Base-by-base conservation (phyloP, 2,888 invertebrate genomes). In the Drosophila koepferae region DNA sequence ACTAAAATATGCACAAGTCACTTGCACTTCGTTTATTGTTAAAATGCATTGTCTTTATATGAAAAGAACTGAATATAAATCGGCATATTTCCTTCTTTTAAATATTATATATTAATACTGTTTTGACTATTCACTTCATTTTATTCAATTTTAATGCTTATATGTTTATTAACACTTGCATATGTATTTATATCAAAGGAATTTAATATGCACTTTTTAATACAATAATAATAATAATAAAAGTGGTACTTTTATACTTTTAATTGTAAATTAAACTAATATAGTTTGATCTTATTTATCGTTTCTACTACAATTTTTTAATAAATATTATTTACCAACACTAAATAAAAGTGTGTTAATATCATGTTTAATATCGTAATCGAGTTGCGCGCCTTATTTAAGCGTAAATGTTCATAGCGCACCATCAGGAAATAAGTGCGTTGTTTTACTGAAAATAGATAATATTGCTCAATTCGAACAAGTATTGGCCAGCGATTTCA, bases 381-480 rank as follows among this genome's bases (percentile, higher is more conserved):
- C 46, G 28, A 51, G 41, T 41, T n/a, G 6, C n/a, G n/a, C 41
- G 41, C n/a, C 8, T 36, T 12, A 36, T 36, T 9, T 36, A 36
- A 12, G 4, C 36, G 12, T 36, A 10, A 12, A 36, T 36, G 12
- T 12, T 36, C 10, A 36, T 10, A n/a, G 36, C 36, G 9, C 36
- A 36, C 12, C 7, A 82, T 84, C 82, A 86, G 85, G 43, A 60
- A 60, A 28, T 86, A 84, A 40, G 14, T 72, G 1, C 18, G 38
- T 0, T 54, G 5, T 3, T 77, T 84, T 10, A 36, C 36, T 12
- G 38, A 38, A 38, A 12, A 31, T 0, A 86, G 80, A 12, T 88
- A 74, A 31, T 23, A 71, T 82, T 56, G 51, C 23, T 4, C 58
- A 43, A 4, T 85, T 80, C 38, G 64, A 75, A 44, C 23, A 63